phyloP scores from a whole-genome alignment of 2,888 invertebrate genomes.

The Meganola albula region DNA sequence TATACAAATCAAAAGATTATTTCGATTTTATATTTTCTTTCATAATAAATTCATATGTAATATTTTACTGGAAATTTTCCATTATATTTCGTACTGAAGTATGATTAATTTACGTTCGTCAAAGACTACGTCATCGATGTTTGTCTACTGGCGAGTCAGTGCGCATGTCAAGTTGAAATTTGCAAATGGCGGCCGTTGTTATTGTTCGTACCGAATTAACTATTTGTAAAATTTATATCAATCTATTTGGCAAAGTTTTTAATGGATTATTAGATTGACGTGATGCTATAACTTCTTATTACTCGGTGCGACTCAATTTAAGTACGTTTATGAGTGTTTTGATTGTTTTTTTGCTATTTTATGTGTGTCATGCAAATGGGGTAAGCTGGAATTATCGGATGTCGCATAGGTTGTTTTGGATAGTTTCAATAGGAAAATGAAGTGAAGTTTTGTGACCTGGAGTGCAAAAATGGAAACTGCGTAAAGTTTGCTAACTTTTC shows the following conservation, averaged over 20 bases:
- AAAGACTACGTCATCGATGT: slow-evolving; percentile 59
- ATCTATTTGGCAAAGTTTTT: slow-evolving; percentile 81
- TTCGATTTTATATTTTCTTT: no score
- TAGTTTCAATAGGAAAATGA: slow-evolving; percentile 70
- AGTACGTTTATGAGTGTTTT: slow-evolving; percentile 75
- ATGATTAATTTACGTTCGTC: slow-evolving; percentile 31
- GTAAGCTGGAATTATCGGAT: slow-evolving; percentile 80
- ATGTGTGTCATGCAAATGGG: slow-evolving; percentile 87
- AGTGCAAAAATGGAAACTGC: slow-evolving; percentile 66
- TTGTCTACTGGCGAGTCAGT: slow-evolving; percentile 72
- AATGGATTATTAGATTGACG: slow-evolving; percentile 73
- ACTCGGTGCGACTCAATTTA: slow-evolving; percentile 70
- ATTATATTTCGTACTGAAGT: no score
- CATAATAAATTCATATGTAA: no score
- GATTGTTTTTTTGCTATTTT: slow-evolving; percentile 79
- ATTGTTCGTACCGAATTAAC: slow-evolving; percentile 95
- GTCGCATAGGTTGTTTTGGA: slow-evolving; percentile 79
- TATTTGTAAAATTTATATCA: slow-evolving; percentile 83
- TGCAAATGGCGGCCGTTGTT: slow-evolving; percentile 99
- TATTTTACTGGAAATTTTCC: no score
- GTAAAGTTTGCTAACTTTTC: slow-evolving; percentile 57
- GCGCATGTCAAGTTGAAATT: slow-evolving; percentile 90
- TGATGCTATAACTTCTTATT: slow-evolving; percentile 71
- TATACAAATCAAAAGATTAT: no score
- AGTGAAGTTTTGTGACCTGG: slow-evolving; percentile 67